These are phyloP conservation scores for Squalus acanthias DNA, from an alignment of 2,797 vertebrate genomes.

Conservation along the genomic window DNA sequence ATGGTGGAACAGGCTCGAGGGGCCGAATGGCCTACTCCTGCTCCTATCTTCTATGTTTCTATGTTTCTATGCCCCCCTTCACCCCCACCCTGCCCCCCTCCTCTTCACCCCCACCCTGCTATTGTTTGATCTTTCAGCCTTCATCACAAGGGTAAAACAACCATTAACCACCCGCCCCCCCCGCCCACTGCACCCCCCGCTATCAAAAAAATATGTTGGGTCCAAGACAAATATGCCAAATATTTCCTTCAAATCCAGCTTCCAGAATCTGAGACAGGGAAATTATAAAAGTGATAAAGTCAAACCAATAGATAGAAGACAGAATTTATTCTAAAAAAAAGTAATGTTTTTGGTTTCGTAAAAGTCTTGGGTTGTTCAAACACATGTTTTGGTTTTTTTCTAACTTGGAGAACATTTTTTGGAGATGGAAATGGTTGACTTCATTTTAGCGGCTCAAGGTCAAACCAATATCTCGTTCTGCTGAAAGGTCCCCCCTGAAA, in stretches of 20 bases:
- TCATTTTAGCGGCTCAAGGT: background rate
- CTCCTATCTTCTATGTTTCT: too few relatives aligned
- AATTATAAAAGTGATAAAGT: background rate
- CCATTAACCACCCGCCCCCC: too few relatives aligned
- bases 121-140: background rate
- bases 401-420: background rate
- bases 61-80: background rate
- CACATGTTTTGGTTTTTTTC: background rate
- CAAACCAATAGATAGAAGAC: background rate
- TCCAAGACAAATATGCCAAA: background rate
- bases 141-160: background rate
- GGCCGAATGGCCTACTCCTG: too few relatives aligned
- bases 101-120: background rate
- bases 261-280: background rate
- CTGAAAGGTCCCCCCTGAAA: background rate
- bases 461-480: background rate
- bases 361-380: background rate
- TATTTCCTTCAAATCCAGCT: background rate
- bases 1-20: too few relatives aligned
- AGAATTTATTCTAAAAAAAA: background rate
- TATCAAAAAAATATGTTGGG: background rate
- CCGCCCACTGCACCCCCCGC: too few relatives aligned
- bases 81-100: background rate
- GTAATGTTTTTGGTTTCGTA: background rate
- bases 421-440: background rate